phyloP scores from a whole-genome alignment of 2,888 invertebrate genomes.

The Eupithecia vulgata region DNA sequence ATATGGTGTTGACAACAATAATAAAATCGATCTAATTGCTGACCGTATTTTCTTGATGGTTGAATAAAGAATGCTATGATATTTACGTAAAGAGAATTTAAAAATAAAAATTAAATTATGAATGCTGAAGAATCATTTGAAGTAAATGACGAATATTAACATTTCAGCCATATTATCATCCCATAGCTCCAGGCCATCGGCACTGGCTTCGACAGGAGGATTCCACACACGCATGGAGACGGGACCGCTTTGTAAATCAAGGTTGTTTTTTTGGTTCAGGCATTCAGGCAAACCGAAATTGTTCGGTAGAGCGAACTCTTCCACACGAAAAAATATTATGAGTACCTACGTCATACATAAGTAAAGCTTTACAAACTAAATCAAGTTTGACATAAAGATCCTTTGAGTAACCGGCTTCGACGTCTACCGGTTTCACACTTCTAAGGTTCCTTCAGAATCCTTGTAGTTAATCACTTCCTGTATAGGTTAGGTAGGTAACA shows the following conservation, averaged over 20 bases:
- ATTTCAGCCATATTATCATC: not conserved
- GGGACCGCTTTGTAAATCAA: not conserved
- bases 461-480: not conserved
- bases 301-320: not conserved
- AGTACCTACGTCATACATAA: not conserved
- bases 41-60: not conserved
- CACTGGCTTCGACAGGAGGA: not conserved
- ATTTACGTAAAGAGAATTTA: not conserved
- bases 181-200: not conserved
- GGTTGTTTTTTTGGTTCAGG: not conserved
- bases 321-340: not conserved
- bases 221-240: not conserved
- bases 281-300: not conserved
- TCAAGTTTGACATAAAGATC: not conserved
- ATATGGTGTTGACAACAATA: not conserved
- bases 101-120: not conserved
- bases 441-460: not conserved
- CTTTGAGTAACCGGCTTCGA: not conserved
- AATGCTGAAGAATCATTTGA: not conserved
- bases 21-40: not conserved
- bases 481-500: too few relatives aligned
- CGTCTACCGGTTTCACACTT: conserved; percentile 1
- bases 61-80: not conserved
- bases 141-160: not conserved
- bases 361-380: not conserved